phyloP scores from a whole-genome alignment of 2,113 vertebrate species.

The Catharus bicknelli region DNA sequence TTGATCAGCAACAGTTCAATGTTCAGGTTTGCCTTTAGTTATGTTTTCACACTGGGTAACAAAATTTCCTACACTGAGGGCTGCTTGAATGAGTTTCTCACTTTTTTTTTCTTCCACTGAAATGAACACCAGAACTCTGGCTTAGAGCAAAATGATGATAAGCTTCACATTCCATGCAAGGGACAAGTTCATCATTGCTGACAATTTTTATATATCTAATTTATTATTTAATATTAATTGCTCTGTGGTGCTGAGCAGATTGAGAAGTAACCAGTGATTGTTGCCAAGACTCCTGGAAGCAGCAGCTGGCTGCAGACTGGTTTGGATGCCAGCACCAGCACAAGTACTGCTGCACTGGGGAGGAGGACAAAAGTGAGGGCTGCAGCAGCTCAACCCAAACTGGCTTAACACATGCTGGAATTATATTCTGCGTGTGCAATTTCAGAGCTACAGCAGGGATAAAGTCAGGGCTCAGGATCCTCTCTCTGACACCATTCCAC shows the following conservation, averaged over 20 bases:
- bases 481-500: not conserved
- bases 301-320: not conserved
- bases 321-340: not conserved
- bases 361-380: not conserved
- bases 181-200: not conserved
- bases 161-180: not conserved
- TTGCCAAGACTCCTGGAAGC: not conserved
- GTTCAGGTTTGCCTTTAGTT: not conserved
- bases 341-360: not conserved
- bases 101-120: not conserved
- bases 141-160: not conserved
- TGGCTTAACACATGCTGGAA: not conserved
- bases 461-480: not conserved
- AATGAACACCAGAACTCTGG: not conserved
- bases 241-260: not conserved
- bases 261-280: not conserved
- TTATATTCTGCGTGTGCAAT: accelerated
- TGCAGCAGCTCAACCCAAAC: not conserved
- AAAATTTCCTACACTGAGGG: not conserved
- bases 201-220: not conserved
- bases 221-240: not conserved
- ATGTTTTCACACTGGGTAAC: not conserved
- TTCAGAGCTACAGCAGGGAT: not conserved
- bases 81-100: not conserved
- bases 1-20: not conserved